phyloP scores from a whole-genome alignment of 2,113 vertebrate genomes.

The Siphamia tubifer region DNA sequence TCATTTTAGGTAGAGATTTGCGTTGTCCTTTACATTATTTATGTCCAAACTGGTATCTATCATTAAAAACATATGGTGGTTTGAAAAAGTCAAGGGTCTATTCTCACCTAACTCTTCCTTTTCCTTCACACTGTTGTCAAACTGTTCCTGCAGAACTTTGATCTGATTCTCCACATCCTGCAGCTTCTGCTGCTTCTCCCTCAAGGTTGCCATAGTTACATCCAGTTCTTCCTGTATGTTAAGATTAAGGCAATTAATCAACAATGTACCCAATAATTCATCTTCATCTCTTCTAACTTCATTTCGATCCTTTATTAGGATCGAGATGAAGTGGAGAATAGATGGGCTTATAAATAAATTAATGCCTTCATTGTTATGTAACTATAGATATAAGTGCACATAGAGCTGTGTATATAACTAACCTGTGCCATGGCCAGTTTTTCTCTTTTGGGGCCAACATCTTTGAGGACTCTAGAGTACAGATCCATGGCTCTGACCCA shows the following conservation, averaged over 20 bases:
- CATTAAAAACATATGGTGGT: too few species aligned
- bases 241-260: background rate
- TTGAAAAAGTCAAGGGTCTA: slow-evolving; percentile 19
- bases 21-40: too few species aligned
- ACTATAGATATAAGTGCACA: background rate
- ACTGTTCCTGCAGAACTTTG: slow-evolving; percentile 81
- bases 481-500: slow-evolving; percentile 87
- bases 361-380: background rate
- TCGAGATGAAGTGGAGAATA: background rate
- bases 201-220: slow-evolving; percentile 79
- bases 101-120: slow-evolving; percentile 82
- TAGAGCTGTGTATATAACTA: background rate
- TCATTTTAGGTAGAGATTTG: too few species aligned
- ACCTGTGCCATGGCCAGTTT: slow-evolving; percentile 83
- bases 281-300: too few species aligned
- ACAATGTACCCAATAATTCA: too few species aligned
- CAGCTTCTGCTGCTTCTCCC: slow-evolving; percentile 81
- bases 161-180: slow-evolving; percentile 82
- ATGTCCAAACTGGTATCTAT: too few species aligned
- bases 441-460: slow-evolving; percentile 83
- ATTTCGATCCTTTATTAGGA: too few species aligned
- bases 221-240: slow-evolving; percentile 82
- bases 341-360: background rate
- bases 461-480: slow-evolving; percentile 83
- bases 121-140: slow-evolving; percentile 80